These are phyloP conservation scores for Pseudomyrmex sp. DNA, from an alignment of 1,140 invertebrate species.

Conservation along the genomic window DNA sequence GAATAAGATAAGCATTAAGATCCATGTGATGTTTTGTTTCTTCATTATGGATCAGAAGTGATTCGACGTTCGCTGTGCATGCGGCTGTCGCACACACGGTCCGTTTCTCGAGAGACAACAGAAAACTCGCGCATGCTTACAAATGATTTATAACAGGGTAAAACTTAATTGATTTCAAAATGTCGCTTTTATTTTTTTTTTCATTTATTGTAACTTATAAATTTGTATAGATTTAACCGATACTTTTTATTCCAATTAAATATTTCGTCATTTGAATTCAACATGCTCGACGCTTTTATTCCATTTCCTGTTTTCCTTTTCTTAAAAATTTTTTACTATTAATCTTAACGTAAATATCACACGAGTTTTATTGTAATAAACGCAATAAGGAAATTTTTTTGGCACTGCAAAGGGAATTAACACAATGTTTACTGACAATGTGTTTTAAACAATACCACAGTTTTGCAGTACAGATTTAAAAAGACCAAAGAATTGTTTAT, in stretches of 20 bases:
- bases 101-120: no score
- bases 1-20: neutral
- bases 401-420: conserved; percentile 44
- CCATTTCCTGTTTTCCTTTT: conserved; percentile 10
- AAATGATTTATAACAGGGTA: neutral
- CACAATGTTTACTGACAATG: conserved; percentile 8
- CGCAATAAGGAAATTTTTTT: conserved; percentile 64
- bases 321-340: conserved; percentile 62
- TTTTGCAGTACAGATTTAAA: conserved; percentile 13
- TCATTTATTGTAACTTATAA: conserved; percentile 67
- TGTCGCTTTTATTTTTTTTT: conserved; percentile 7
- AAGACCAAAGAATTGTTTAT: conserved; percentile 41
- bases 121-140: neutral
- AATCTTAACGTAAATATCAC: no score
- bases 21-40: no score
- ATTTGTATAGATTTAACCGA: conserved; percentile 67
- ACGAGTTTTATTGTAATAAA: conserved; percentile 16
- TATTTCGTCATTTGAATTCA: conserved; percentile 74
- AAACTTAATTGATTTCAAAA: neutral
- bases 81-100: no score
- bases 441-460: conserved; percentile 7
- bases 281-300: conserved; percentile 60
- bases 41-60: no score
- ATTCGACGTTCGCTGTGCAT: no score
- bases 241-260: conserved; percentile 74